Evolutionary conservation across 2,113 vertebrate genomes (phyloP).

Genomic region (Rhinogobius similis): DNA sequence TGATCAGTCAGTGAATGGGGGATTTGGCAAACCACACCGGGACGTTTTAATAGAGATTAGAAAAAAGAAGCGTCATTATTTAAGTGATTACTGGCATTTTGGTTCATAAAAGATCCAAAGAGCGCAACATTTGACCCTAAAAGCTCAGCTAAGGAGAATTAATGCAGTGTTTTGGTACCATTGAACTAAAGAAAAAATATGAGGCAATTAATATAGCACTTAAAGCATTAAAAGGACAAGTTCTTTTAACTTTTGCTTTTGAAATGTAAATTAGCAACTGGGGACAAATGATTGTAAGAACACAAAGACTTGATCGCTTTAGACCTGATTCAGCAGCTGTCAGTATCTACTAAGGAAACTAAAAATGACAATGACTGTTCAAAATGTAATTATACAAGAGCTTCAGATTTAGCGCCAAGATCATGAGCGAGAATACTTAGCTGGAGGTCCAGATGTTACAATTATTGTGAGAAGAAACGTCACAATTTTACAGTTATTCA

Average conservation of each 20-base stretch:
- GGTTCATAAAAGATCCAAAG: not conserved
- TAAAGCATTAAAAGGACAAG: too few species aligned
- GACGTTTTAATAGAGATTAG: not conserved
- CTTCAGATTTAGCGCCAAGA: too few species aligned
- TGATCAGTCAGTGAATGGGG: conserved; percentile 29
- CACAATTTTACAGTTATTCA: too few species aligned
- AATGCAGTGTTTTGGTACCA: not conserved
- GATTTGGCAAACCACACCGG: conserved; percentile 2
- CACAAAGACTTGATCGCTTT: too few species aligned
- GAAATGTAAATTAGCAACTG: not conserved
- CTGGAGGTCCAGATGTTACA: too few species aligned
- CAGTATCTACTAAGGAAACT: too few species aligned
- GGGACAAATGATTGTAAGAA: not conserved
- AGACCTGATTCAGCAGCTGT: too few species aligned
- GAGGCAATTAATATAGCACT: too few species aligned
- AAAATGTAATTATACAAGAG: too few species aligned
- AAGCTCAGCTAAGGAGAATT: not conserved
- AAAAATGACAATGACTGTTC: too few species aligned
- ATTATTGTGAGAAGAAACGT: too few species aligned
- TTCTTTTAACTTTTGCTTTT: not conserved
- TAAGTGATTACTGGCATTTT: not conserved
- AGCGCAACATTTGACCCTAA: not conserved
- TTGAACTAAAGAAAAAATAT: not conserved
- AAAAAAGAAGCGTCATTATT: not conserved
- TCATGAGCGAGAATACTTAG: too few species aligned